Conservation (phyloP, 2,113 vertebrate species). For the Electrona antarctica region DNA sequence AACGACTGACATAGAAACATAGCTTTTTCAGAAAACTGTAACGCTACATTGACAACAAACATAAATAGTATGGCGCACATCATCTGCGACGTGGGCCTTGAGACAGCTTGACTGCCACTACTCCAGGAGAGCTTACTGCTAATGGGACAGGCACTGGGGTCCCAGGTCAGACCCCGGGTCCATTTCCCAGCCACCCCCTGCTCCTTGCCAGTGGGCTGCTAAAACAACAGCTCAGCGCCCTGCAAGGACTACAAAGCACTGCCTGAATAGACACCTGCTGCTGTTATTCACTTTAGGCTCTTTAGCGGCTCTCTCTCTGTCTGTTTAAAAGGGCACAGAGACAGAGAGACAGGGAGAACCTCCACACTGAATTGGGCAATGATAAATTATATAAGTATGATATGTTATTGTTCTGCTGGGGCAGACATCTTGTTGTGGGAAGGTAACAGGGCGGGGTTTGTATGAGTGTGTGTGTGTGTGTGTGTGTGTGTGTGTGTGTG, state of each 20-base stretch:
- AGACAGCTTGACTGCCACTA: conserved; percentile 29
- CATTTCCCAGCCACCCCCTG: conserved; percentile 81
- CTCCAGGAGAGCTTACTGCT: conserved; percentile 59
- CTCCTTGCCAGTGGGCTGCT: conserved; percentile 72
- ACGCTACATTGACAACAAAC: too few relatives aligned
- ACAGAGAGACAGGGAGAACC: conserved; percentile 68
- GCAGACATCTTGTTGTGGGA: conserved; percentile 72
- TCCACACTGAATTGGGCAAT: conserved; percentile 68
- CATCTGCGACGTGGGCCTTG: too few relatives aligned
- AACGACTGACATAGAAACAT: too few relatives aligned
- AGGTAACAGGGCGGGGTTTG: conserved; percentile 42
- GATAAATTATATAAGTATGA: conserved; percentile 82
- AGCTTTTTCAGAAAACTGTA: too few relatives aligned
- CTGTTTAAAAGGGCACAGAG: conserved; percentile 77
- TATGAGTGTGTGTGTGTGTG: conserved; percentile 5
- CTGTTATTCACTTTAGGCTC: conserved; percentile 77
- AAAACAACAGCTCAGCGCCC: conserved; percentile 82
- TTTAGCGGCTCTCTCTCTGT: conserved; percentile 76
- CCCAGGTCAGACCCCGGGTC: conserved; percentile 76
- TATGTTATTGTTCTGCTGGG: conserved; percentile 78
- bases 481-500: neutral
- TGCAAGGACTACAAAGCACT: conserved; percentile 77
- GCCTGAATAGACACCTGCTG: conserved; percentile 83
- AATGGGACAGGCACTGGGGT: conserved; percentile 77
- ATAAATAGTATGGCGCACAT: too few relatives aligned